Base-by-base conservation (phyloP, 2,797 vertebrate species). In the Pipistrellus nathusii region DNA sequence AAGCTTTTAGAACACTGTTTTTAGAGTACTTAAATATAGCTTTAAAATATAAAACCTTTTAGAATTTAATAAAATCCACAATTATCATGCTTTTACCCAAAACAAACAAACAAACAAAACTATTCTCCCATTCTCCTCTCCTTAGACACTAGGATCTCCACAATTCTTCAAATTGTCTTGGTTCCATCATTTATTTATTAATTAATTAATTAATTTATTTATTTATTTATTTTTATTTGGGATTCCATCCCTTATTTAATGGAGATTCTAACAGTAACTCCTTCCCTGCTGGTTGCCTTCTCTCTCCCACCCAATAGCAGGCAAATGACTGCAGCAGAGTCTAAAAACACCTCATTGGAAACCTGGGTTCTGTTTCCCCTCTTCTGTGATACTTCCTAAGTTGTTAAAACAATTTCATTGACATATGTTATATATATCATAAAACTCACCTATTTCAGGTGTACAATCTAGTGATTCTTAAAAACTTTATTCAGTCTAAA, bases 11-110 rank as follows among this genome's bases (percentile, higher is more conserved):
- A 83, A 66, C 2, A n/a, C 41, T 25, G 35, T 76, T 30, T 88
- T 84, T 32, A 77, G n/a, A 77, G 69, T 88, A 41, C 13, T 55
- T 44, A 55, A 73, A 73, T 64, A 64, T 35, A 88, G 48, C 57
- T 76, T 73, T 93, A 59, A 32, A 77, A 84, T 89, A 88, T 69
- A 77, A 89, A 41, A 20, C 6, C 51, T 80, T 71, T 75, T 80
- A 78, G 69, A 78, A 18, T 81, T 91, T 86, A 82, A 66, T 32
- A 35, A 90, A 90, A 86, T 44, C 25, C 57, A 86, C 71, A 90
- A 53, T 17, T 71, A 78, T 35, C 78, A 35, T 46, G 41, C 83
- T 41, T 84, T 32, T 87, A 38, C 6, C 23, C 38, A 88, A 85
- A 69, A 55, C 20, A 55, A 21, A 8, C 20, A 55, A 3, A 53